A percentile compares a stretch with the other conserved stretches of the same genome.
Evolutionary conservation across 2,797 vertebrate genomes (phyloP).

Genomic region (Hoplostethus atlanticus): DNA sequence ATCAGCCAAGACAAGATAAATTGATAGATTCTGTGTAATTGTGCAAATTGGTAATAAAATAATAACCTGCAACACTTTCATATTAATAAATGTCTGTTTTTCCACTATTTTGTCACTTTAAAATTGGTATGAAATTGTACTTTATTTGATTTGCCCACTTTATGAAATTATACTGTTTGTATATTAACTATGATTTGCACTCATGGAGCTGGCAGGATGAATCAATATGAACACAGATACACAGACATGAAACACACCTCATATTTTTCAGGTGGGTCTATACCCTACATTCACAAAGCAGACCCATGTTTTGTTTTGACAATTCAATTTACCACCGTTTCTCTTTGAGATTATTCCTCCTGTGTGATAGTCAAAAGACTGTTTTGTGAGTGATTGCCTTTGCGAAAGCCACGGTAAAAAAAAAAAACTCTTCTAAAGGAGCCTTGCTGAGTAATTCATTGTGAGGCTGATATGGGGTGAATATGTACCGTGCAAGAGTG

Average conservation of each 20-base stretch:
- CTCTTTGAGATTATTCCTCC: conserved; percentile 49
- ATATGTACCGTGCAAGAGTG: conserved; percentile 20
- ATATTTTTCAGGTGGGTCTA: conserved; percentile 14
- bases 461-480: conserved; percentile 44
- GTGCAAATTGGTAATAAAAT: no score
- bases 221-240: not conserved
- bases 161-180: no score
- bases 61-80: no score
- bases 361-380: conserved; percentile 57
- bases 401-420: conserved; percentile 40
- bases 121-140: no score
- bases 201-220: no score
- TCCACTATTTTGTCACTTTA: no score
- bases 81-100: no score
- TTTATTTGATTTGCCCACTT: no score
- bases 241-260: not conserved
- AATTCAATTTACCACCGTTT: conserved; percentile 58
- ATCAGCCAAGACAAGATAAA: no score
- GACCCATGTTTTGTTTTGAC: conserved; percentile 57
- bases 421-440: conserved; percentile 32
- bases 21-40: no score
- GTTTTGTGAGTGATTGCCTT: conserved; percentile 52
- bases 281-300: conserved; percentile 15
- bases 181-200: no score
- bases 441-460: conserved; percentile 41